Conservation (phyloP, 2,113 vertebrate genomes). For the Sphaerodactylus townsendi region DNA sequence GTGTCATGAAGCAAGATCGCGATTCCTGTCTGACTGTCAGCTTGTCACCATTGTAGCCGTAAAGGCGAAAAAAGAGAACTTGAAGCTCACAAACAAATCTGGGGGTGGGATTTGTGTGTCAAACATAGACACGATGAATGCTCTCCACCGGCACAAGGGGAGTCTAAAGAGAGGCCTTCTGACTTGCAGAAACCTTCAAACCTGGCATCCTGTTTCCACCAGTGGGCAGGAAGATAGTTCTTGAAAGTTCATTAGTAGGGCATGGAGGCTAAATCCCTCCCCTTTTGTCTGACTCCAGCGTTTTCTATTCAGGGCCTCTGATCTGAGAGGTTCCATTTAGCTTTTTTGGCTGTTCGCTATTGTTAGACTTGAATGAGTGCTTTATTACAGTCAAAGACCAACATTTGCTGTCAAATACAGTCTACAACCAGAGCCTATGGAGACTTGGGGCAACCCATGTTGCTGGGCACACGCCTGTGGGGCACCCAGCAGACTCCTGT, state of each 20-base stretch:
- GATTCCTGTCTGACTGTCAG: neutral
- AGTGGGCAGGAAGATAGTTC: neutral
- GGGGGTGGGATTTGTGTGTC: neutral
- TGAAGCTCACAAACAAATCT: neutral
- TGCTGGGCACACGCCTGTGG: too few species aligned
- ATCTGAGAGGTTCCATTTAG: too few species aligned
- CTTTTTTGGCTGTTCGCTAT: too few species aligned
- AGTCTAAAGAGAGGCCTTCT: neutral
- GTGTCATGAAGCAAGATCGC: too few species aligned
- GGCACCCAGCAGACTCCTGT: too few species aligned
- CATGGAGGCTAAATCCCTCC: neutral
- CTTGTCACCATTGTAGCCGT: neutral
- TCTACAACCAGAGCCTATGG: too few species aligned
- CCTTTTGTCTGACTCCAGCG: too few species aligned
- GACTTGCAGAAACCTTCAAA: neutral
- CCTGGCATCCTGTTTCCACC: neutral
- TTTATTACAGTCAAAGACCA: too few species aligned
- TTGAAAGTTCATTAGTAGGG: neutral
- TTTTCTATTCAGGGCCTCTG: too few species aligned
- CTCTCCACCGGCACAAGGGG: neutral
- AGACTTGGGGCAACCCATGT: too few species aligned
- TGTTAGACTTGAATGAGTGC: too few species aligned
- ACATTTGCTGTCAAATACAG: too few species aligned
- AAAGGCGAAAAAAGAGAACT: neutral
- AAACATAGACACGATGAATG: neutral